These are phyloP conservation scores for Okapia johnstoni DNA, from an alignment of 2,113 vertebrate species.

Conservation along the genomic window DNA sequence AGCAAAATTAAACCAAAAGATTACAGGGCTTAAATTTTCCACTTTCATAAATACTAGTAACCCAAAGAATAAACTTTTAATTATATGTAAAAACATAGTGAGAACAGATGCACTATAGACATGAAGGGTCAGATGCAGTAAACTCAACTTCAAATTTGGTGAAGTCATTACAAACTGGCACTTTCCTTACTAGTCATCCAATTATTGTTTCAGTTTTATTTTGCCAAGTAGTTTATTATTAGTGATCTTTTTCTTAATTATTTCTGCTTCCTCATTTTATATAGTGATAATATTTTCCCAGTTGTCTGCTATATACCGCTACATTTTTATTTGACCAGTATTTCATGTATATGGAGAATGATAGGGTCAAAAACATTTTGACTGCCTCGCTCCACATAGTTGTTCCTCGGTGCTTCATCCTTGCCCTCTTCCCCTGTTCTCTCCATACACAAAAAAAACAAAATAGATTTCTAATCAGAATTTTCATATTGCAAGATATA, in stretches of 20 bases:
- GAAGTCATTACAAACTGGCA: neutral
- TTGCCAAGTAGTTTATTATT: neutral
- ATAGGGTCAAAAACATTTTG: neutral
- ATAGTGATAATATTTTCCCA: neutral
- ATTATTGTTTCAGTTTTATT: neutral
- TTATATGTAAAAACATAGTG: neutral
- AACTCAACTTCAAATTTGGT: neutral
- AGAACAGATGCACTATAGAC: neutral
- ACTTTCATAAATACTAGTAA: neutral
- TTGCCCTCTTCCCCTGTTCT: neutral
- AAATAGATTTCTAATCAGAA: neutral
- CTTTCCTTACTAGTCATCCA: neutral
- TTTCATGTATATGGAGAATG: neutral
- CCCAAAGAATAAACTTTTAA: neutral
- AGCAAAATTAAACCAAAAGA: neutral
- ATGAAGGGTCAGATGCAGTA: neutral
- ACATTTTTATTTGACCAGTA: neutral
- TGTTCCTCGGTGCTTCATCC: neutral
- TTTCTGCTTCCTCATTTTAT: neutral
- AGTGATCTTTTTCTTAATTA: neutral
- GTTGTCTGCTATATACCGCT: neutral
- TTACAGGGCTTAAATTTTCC: neutral
- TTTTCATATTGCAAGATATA: neutral
- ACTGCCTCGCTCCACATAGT: neutral
- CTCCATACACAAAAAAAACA: neutral